Percentiles rank a stretch among this genome's conserved stretches.
phyloP scores from a whole-genome alignment of 2,888 invertebrate genomes.

The Eristalis arbustorum region DNA sequence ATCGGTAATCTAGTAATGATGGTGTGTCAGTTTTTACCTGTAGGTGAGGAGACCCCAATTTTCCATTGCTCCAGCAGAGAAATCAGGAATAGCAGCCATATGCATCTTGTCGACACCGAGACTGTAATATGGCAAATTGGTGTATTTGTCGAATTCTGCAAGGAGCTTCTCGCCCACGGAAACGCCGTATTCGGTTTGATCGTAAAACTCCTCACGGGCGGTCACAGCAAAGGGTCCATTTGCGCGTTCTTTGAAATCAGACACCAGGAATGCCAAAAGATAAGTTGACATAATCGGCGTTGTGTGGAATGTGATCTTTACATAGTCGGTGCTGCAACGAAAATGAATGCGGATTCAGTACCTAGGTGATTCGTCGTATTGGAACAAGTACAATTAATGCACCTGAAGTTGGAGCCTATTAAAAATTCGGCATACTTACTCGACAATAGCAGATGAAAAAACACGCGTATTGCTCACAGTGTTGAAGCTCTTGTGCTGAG shows the following conservation, averaged over 20 bases:
- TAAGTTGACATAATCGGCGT: conserved; percentile 89
- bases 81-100: conserved; percentile 92
- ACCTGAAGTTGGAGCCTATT: no score
- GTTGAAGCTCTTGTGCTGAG: conserved; percentile 75
- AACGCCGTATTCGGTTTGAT: conserved; percentile 85
- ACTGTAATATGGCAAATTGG: conserved; percentile 82
- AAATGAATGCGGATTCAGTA: background rate
- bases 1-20: background rate
- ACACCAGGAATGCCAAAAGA: conserved; percentile 89
- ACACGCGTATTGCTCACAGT: conserved; percentile 74
- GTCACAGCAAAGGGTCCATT: conserved; percentile 81
- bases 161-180: conserved; percentile 83
- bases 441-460: conserved; percentile 22
- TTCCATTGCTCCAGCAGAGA: conserved; percentile 93
- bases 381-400: no score
- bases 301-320: conserved; percentile 74
- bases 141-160: conserved; percentile 82
- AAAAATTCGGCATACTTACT: conserved; percentile 72
- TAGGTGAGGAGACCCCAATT: conserved; percentile 95
- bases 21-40: conserved; percentile 80
- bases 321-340: conserved; percentile 69
- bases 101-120: conserved; percentile 87
- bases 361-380: no score
- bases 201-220: conserved; percentile 85
- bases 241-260: conserved; percentile 80